Base-by-base conservation (phyloP, 2,888 invertebrate species). In the Drosophila macrothrix region DNA sequence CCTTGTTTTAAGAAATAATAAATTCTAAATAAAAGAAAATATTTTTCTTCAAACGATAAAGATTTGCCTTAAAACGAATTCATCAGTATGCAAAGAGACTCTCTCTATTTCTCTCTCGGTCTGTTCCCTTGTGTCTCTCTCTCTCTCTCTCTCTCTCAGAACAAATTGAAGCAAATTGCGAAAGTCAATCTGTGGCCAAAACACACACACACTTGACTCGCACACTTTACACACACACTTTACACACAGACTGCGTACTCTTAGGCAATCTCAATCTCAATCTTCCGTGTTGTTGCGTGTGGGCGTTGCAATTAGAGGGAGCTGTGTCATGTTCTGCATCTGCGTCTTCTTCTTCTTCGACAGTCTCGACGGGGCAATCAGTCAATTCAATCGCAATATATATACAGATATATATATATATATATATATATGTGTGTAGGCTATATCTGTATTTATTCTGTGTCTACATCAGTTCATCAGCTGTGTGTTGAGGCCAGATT, bases 281-380 rank as follows among this genome's bases (percentile, higher is more conserved):
- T 83, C 82, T 60, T 56, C 60, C 31, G 54, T 67, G 67, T 54
- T 62, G 59, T 56, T 55, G 60, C 60, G 41, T 60, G 90, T 88
- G 89, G 88, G 86, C 87, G 90, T 86, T 88, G 90, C 90, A 88
- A 87, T 87, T 87, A 90, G 76, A 89, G 75, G 80, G 75, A 82
- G 79, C 74, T 58, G 60, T 67, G 71, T 73, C 82, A 78, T 78
- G 89, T 82, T 86, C 78, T 78, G 16, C 29, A 73, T 63, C 28
- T 35, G 41, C 12, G 14, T 5, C 9, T 31, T 10, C 22, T 75
- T 67, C 28, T 22, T 37, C 53, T 29, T 68, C 67, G 67, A 68
- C 55, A 41, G 58, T 59, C 43, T 72, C 56, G 65, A 74, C 67
- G 73, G 76, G 78, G 73, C 88, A 90, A 88, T 88, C 88, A 82